phyloP scores from a whole-genome alignment of 2,797 vertebrate species.

The Echiichthys vipera region DNA sequence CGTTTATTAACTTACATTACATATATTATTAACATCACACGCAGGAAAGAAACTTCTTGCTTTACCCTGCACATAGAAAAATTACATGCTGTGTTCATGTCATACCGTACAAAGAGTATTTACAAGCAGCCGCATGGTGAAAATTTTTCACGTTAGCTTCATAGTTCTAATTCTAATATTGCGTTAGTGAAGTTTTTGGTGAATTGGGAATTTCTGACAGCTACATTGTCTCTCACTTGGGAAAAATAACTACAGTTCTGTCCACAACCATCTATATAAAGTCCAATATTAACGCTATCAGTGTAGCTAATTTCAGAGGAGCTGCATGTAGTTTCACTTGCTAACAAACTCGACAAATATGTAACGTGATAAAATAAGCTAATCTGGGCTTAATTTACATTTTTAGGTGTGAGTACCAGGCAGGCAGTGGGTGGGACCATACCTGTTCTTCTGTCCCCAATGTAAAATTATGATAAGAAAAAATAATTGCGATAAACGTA shows the following conservation, averaged over 20 bases:
- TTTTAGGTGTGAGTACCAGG: background rate
- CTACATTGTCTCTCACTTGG: background rate
- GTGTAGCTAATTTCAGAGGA: background rate
- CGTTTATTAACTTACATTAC: too few species aligned
- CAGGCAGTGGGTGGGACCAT: background rate
- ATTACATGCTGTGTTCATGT: background rate
- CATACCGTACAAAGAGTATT: background rate
- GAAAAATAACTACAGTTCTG: background rate
- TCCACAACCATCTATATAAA: background rate
- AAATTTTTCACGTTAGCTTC: background rate
- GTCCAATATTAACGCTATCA: background rate
- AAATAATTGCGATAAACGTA: background rate
- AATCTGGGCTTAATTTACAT: background rate
- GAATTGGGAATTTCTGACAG: background rate
- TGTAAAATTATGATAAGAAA: background rate
- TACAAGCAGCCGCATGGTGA: background rate
- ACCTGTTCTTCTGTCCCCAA: background rate
- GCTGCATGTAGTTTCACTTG: background rate
- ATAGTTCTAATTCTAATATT: too few species aligned
- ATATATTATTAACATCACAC: too few species aligned
- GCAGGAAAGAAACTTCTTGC: too few species aligned
- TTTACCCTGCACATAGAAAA: too few species aligned
- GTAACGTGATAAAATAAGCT: background rate
- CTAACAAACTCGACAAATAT: background rate
- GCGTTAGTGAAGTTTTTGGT: too few species aligned